Evolutionary conservation across 2,113 vertebrate species (phyloP), one percentile per base, ranked within the genome.

Genomic region (Esox niger): DNA sequence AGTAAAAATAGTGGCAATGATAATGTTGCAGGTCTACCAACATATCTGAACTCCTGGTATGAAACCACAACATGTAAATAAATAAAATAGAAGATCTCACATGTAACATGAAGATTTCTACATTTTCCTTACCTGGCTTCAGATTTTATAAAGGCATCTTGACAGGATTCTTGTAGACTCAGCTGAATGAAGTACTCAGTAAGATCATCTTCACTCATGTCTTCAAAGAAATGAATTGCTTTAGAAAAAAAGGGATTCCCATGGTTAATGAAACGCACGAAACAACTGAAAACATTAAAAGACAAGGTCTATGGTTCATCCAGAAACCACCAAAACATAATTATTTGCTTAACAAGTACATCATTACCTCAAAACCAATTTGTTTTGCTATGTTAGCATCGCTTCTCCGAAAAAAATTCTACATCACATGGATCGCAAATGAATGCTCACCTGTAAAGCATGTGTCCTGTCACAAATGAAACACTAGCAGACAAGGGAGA

Each of bases 131-230:
- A 94, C 92, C 92, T 90, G 82, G 88, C 84, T 52, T 78, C 67
- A 73, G 29, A 79, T 69, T 65, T 69, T 25, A 58, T 38, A 66
- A 78, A 65, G 8, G 20, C 29, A n/a, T 64, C 64, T 69, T 74
- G 74, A 31, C 49, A 85, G 29, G 87, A 88, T 72, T 93, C 91
- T 77, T 92, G 79, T 79, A 91, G 85, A 71, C 86, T 91, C 75
- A 91, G 83, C 43, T 91, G 88, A 77, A 92, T 63, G 55, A 89
- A 89, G 68, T 90, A 92, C 17, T 79, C 86, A 59, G 84, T 77
- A 64, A 92, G 84, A 32, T 88, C 78, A 23, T 91, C 89, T 83
- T 93, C 90, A 66, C 81, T 77, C 0, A 75, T 33, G 30, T 87
- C 88, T 31, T 88, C 82, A 66, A 68, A 71, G 58, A 55, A 74